These are phyloP conservation scores for Holothuria scabra DNA, from an alignment of 53 echinoderm and acorn worm species.

Conservation along the genomic window DNA sequence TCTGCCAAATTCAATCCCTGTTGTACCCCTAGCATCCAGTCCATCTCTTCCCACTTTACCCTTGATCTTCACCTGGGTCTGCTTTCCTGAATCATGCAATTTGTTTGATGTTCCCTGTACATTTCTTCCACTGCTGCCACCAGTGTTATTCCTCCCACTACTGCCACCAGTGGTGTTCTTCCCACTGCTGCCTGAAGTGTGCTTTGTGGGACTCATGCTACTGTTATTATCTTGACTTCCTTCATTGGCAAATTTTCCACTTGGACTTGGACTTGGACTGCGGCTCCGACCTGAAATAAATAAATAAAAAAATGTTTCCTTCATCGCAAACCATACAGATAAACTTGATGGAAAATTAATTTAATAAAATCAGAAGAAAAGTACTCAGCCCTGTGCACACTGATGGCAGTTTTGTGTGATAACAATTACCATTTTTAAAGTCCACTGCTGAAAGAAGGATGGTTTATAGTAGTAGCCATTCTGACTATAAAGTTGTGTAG, in stretches of 20 bases:
- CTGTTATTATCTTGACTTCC: slow-evolving; percentile 1
- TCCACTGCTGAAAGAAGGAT: too few relatives aligned
- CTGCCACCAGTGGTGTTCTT: too few relatives aligned
- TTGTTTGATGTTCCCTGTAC: slow-evolving; percentile 3
- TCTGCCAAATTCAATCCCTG: neutral
- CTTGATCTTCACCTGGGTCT: neutral
- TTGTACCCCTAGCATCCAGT: neutral
- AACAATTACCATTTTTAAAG: too few relatives aligned
- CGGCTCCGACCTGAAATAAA: slow-evolving; percentile 77
- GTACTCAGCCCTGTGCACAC: too few relatives aligned
- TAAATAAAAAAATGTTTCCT: neutral
- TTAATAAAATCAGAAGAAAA: too few relatives aligned
- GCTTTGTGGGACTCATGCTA: neutral
- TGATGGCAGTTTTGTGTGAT: too few relatives aligned
- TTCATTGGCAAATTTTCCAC: slow-evolving; percentile 46
- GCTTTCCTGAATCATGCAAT: slow-evolving; percentile 30
- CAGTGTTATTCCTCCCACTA: neutral
- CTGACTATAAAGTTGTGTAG: too few relatives aligned
- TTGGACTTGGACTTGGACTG: slow-evolving; percentile 92
- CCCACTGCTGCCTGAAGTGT: slow-evolving; percentile 12
- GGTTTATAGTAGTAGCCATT: too few relatives aligned
- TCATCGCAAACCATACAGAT: too few relatives aligned
- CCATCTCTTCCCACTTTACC: neutral
- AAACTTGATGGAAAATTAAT: too few relatives aligned
- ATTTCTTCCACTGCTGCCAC: neutral